A percentile compares a stretch with the other conserved stretches of the same genome.
phyloP scores from a whole-genome alignment of 2,113 vertebrate genomes.

The Rana temporaria region DNA sequence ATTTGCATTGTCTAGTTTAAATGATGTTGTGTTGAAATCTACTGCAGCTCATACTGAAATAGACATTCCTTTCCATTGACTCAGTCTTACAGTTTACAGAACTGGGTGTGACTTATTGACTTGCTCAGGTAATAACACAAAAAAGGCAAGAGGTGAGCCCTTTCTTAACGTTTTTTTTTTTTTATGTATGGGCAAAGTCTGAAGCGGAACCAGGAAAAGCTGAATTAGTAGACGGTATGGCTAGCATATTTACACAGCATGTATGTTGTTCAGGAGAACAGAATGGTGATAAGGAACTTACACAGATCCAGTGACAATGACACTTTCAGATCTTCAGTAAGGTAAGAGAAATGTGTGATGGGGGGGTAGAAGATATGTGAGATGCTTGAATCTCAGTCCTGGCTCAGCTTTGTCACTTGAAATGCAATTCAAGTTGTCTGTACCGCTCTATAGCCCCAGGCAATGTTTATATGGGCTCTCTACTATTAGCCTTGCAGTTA shows the following conservation, averaged over 20 bases:
- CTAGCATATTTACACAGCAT: neutral
- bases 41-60: neutral
- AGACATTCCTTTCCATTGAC: slow-evolving; percentile 47
- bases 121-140: neutral
- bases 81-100: slow-evolving; percentile 40
- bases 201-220: slow-evolving; percentile 20
- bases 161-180: neutral
- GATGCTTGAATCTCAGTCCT: neutral
- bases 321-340: neutral
- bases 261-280: neutral
- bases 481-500: neutral
- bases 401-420: neutral
- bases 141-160: neutral
- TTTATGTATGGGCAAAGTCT: slow-evolving; percentile 26
- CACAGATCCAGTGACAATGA: neutral
- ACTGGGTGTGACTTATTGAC: slow-evolving; percentile 49
- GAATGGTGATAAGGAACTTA: slow-evolving; percentile 8
- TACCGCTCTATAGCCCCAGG: neutral
- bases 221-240: neutral
- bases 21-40: too few species aligned
- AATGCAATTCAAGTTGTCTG: neutral
- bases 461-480: neutral
- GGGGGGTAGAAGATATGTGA: neutral
- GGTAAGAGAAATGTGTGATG: neutral
- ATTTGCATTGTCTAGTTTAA: too few species aligned